Evolutionary conservation across 2,888 invertebrate genomes (phyloP).

Genomic region (Silvanus unidentatus): DNA sequence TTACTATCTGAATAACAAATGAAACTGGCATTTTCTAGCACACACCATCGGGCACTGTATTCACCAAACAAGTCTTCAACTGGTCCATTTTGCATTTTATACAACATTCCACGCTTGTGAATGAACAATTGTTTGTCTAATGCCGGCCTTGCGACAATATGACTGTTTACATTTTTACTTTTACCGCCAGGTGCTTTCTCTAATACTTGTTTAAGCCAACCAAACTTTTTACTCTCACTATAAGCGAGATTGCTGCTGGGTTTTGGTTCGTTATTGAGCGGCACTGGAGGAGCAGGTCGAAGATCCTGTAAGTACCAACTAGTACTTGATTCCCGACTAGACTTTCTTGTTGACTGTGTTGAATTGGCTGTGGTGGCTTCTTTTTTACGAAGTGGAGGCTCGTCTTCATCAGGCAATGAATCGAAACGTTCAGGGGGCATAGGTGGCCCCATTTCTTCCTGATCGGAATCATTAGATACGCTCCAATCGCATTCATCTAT

Average conservation of each 20-base stretch:
- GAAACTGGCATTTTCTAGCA: conserved; percentile 65
- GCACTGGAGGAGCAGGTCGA: conserved; percentile 9
- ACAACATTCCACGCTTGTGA: conserved; percentile 58
- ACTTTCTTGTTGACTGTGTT: conserved; percentile 13
- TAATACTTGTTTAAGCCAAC: conserved; percentile 43
- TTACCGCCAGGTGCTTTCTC: conserved; percentile 48
- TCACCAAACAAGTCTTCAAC: conserved; percentile 72
- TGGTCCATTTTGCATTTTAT: conserved; percentile 54
- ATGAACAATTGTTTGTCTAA: conserved; percentile 47
- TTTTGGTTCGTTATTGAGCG: conserved; percentile 15
- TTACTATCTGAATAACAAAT: conserved; percentile 69
- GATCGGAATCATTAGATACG: conserved; percentile 48
- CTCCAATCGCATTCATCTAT: conserved; percentile 46
- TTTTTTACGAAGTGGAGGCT: conserved; percentile 18
- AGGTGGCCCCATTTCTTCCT: conserved; percentile 48
- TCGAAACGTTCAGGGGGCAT: conserved; percentile 60
- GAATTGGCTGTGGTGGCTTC: conserved; percentile 7
- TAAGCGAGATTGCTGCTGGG: conserved; percentile 7
- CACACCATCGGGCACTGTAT: conserved; percentile 66
- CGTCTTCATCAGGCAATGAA: conserved; percentile 54
- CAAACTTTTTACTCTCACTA: conserved; percentile 38
- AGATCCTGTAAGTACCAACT: conserved; percentile 32
- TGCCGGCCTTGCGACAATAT: conserved; percentile 50
- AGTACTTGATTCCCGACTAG: conserved; percentile 29
- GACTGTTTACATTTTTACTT: conserved; percentile 26